Conservation (phyloP, 92 coral and sea anemone genomes). For the Zoanthus solanderi region DNA sequence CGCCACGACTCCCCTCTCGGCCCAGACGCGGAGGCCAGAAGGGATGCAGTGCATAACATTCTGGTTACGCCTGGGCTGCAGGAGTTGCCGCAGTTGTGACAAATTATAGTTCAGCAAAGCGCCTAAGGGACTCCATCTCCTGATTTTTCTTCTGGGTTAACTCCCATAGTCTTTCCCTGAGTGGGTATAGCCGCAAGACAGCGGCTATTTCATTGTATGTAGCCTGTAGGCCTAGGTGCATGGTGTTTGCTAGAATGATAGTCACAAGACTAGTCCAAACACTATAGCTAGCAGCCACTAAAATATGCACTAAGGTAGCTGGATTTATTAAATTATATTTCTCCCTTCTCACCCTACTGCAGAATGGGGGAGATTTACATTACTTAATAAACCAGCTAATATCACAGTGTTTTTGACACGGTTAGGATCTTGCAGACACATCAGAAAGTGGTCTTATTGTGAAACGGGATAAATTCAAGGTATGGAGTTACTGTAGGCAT, state of each 20-base stretch:
- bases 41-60: too few relatives aligned
- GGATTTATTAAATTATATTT: background rate
- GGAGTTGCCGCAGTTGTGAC: too few relatives aligned
- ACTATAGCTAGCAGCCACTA: background rate
- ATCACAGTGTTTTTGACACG: background rate
- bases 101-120: too few relatives aligned
- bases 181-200: too few relatives aligned
- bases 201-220: background rate
- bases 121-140: too few relatives aligned
- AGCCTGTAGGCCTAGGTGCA: background rate
- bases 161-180: too few relatives aligned
- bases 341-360: background rate
- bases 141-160: too few relatives aligned
- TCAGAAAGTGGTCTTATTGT: too few relatives aligned
- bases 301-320: background rate
- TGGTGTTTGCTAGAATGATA: background rate
- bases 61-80: too few relatives aligned
- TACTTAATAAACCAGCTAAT: background rate
- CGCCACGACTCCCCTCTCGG: background rate
- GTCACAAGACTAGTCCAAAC: background rate
- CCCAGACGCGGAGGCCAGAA: too few relatives aligned
- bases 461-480: too few relatives aligned
- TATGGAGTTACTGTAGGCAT: too few relatives aligned
- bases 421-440: slow-evolving; percentile 3
- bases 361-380: background rate